Evolutionary conservation across 2,888 invertebrate genomes (phyloP).

Genomic region (Leptogaster cylindrica): DNA sequence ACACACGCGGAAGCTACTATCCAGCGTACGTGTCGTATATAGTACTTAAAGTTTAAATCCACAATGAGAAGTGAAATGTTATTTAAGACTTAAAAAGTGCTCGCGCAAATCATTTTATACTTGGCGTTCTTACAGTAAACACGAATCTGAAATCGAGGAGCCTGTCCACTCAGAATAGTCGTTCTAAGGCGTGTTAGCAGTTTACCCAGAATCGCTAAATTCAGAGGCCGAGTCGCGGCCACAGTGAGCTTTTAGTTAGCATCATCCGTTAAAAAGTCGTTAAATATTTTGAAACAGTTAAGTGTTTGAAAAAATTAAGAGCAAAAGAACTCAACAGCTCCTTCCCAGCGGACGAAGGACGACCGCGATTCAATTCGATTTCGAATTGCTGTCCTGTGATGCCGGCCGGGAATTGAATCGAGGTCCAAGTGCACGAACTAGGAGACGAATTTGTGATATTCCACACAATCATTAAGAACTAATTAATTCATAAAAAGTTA

Average conservation of each 20-base stretch:
- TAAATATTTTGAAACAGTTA: too few relatives aligned
- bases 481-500: too few relatives aligned
- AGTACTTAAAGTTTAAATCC: conserved; percentile 35
- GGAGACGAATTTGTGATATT: too few relatives aligned
- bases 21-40: conserved; percentile 29
- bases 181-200: too few relatives aligned
- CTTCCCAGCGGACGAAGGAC: conserved; percentile 11
- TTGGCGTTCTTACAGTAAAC: conserved; percentile 62
- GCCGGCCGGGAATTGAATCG: neutral
- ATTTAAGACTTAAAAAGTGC: conserved; percentile 62
- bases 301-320: too few relatives aligned
- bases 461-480: too few relatives aligned
- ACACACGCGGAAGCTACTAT: conserved; percentile 30
- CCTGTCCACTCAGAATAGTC: conserved; percentile 45
- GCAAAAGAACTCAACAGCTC: too few relatives aligned
- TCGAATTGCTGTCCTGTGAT: neutral
- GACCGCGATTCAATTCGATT: neutral
- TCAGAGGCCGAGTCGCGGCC: too few relatives aligned
- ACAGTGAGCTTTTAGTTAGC: too few relatives aligned
- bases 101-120: conserved; percentile 62
- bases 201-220: too few relatives aligned
- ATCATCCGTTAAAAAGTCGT: too few relatives aligned
- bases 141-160: conserved; percentile 48
- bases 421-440: neutral
- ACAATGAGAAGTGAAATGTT: conserved; percentile 51